Percentiles rank a stretch among this genome's conserved stretches.
Conservation (phyloP, 2,113 vertebrate genomes). For the Embiotoca jacksoni region DNA sequence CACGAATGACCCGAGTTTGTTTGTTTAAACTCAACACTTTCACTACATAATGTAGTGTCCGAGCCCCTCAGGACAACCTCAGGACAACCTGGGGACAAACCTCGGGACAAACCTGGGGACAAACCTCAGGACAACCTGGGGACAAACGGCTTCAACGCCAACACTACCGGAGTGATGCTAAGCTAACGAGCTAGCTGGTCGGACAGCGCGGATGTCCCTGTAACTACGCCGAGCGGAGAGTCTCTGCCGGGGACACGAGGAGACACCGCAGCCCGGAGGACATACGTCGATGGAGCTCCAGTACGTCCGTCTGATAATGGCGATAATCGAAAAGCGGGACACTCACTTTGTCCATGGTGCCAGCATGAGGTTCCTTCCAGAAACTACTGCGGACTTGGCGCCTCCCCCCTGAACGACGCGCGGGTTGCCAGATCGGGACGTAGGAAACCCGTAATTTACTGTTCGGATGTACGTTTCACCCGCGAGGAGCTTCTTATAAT, state of each 20-base stretch:
- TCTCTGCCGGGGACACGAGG: too few species aligned
- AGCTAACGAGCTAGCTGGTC: conserved; percentile 53
- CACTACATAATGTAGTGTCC: too few species aligned
- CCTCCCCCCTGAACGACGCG: conserved; percentile 69
- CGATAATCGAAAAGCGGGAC: neutral
- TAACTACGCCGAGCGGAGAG: too few species aligned
- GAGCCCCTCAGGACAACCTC: too few species aligned
- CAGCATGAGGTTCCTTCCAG: conserved; percentile 87
- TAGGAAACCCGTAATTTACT: conserved; percentile 1
- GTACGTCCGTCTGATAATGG: neutral
- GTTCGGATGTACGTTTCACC: neutral
- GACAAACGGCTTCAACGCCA: too few species aligned
- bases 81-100: too few species aligned
- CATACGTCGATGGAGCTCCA: neutral
- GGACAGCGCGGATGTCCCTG: too few species aligned
- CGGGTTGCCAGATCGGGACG: conserved; percentile 70
- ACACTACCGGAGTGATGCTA: conserved; percentile 51
- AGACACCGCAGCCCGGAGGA: fast-evolving
- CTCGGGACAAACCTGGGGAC: too few species aligned
- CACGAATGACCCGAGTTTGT: too few species aligned
- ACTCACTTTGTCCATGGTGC: conserved; percentile 88
- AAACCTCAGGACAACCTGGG: too few species aligned
- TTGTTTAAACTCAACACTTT: too few species aligned
- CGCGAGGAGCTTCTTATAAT: too few species aligned
- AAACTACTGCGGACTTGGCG: conserved; percentile 80